Evolutionary conservation across 2,888 invertebrate genomes (phyloP), one percentile per base, ranked within the genome.

Genomic region (Hedychridium roseum): DNA sequence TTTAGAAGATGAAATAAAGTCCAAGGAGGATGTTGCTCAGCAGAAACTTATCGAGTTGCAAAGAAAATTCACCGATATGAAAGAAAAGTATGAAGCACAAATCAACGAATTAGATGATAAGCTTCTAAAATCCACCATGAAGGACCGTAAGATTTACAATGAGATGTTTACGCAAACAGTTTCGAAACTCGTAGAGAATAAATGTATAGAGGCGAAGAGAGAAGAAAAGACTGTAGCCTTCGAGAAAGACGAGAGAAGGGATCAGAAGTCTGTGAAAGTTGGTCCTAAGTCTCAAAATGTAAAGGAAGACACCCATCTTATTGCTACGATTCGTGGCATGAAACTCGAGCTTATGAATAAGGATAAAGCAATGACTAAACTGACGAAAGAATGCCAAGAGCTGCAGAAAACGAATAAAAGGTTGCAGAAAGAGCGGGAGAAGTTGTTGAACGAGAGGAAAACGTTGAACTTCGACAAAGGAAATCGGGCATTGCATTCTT

Each of bases 311-410:
- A 83, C 88, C 21, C 90, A 92, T 80, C 81, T 92, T 35, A 77
- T 91, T 16, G 90, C 91, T 0, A 91, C 91, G 0, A 89, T 92
- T 63, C 85, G 91, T 51, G 91, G 91, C 2, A 80, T 92, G 69
- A 89, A 91, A 71, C 78, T 87, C 0, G 92, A 92, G 69, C 72
- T 91, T 39, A 83, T 86, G 2, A 85, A 85, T 21, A 91, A 91
- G 74, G 91, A 91, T 66, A 88, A 90, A 60, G 84, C 85, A 1
- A 83, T 90, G 51, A 81, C 83, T 23, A 88, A 89, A 56, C 80
- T 91, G 36, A 89, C 88, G 27, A 86, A 88, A 59, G 92, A 92
- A 69, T 81, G 89, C 31, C 90, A 91, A 27, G 91, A 92, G 53
- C 76, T 89, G 45, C 85, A 86, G 66, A 91, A 88, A 73, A 90